Conservation (phyloP, 2,113 vertebrate genomes). For the Corythornis cristatus region DNA sequence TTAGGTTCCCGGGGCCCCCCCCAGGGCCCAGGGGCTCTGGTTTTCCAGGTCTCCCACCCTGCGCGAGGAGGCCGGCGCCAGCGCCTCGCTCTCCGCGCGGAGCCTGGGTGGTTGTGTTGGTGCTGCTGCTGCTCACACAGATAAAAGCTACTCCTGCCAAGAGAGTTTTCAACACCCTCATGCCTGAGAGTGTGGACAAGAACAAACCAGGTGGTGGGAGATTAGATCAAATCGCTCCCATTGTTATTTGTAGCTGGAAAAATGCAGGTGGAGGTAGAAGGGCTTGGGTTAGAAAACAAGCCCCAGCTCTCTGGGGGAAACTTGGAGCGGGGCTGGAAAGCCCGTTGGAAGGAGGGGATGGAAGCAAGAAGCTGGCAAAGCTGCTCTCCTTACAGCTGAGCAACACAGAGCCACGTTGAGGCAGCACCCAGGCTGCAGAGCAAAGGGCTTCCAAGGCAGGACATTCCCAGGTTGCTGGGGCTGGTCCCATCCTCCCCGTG, state of each 20-base stretch:
- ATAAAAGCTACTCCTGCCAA: background rate
- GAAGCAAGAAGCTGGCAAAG: conserved; percentile 30
- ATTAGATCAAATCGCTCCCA: conserved; percentile 65
- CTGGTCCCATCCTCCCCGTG: rapidly evolving
- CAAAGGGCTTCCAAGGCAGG: background rate
- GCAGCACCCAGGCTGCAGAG: background rate
- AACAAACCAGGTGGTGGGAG: conserved; percentile 50
- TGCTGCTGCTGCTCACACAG: background rate
- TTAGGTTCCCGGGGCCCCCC: no score
- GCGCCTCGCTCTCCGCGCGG: background rate
- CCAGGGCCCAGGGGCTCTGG: rapidly evolving
- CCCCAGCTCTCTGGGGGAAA: background rate
- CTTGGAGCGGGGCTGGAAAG: conserved; percentile 36
- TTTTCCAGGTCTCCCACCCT: background rate
- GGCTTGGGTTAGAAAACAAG: conserved; percentile 2
- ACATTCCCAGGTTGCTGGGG: background rate
- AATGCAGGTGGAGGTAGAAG: conserved; percentile 41
- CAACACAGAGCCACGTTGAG: conserved; percentile 36
- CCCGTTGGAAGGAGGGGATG: background rate
- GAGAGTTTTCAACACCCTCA: conserved; percentile 17
- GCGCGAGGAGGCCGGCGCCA: background rate
- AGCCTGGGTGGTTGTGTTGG: background rate
- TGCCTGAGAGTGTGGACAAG: conserved; percentile 31
- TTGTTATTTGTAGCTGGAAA: conserved; percentile 52
- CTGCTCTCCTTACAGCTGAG: conserved; percentile 2